These are phyloP conservation scores for Agrochola litura DNA, from an alignment of 2,888 invertebrate genomes.

Conservation along the genomic window DNA sequence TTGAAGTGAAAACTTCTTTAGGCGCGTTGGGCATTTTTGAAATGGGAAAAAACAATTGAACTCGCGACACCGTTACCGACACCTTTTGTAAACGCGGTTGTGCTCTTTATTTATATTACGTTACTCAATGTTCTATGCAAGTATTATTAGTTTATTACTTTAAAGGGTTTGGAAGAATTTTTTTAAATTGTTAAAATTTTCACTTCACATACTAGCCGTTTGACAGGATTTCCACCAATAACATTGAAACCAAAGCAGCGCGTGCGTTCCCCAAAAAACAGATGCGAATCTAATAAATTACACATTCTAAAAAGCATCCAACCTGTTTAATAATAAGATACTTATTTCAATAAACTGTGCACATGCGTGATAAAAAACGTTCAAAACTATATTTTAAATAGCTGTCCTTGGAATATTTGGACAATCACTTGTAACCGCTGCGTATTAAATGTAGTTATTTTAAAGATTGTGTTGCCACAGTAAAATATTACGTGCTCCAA, in stretches of 20 bases:
- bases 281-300: conserved; percentile 20
- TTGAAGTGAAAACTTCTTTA: too few species aligned
- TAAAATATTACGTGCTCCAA: conserved; percentile 51
- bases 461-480: conserved; percentile 17
- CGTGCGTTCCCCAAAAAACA: conserved; percentile 1
- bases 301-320: conserved; percentile 5
- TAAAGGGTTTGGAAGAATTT: too few species aligned
- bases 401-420: conserved; percentile 47
- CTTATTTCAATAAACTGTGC: conserved; percentile 10
- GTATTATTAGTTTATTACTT: too few species aligned
- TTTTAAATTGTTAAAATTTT: too few species aligned
- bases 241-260: not conserved
- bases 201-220: not conserved
- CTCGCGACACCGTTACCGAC: too few species aligned
- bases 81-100: too few species aligned
- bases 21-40: too few species aligned
- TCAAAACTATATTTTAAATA: conserved; percentile 41
- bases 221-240: conserved; percentile 5
- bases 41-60: too few species aligned
- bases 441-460: conserved; percentile 45
- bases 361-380: conserved; percentile 23
- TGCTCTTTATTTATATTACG: too few species aligned
- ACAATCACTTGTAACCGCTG: conserved; percentile 34
- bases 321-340: conserved; percentile 14
- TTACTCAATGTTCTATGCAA: too few species aligned